Base-by-base conservation (phyloP, 2,888 invertebrate species). In the Nowickia ferox region DNA sequence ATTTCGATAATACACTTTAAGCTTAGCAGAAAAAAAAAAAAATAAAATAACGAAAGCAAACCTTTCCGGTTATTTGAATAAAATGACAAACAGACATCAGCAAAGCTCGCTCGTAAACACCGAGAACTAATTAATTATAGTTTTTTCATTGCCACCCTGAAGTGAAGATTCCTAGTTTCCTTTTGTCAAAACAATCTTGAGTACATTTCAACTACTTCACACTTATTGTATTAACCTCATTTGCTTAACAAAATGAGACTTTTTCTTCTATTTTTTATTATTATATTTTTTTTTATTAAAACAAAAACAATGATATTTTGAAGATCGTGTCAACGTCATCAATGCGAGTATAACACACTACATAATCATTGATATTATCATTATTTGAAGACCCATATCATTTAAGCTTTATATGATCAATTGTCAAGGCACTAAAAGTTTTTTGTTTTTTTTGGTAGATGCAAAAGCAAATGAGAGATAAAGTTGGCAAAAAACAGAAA, bases 281-380 rank as follows among this genome's bases (percentile, higher is more conserved):
- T 38, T 44, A n/a, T 22, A n/a, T 44, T 0, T 17, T 2, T 66
- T 72, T 72, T 55, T 13, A 46, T 42, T 63, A 4, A 6, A 40
- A 72, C 5, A 57, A 75, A 66, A 17, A 22, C 8, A 6, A 10
- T 22, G 44, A 68, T 81, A 74, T 82, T 63, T 76, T 82, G 74
- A 77, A 85, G 85, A 81, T 85, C 85, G 85, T 85, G 85, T 85
- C 77, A 85, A 74, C 85, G 72, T 85, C 77, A 78, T 78, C 81
- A 81, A 77, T 30, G 30, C 30, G 30, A 30, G 30, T 68, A 55
- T 74, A 44, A 53, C 69, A 76, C 63, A 74, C 72, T 66, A 68
- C 69, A 81, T 61, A 85, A 82, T 81, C 85, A 85, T 78, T 78
- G 85, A 82, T 75, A 85, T 81, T 85, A 85, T 85, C 85, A 76